phyloP scores from a whole-genome alignment of 1,140 invertebrate genomes.

The Pseudomyrmex dendroicus region DNA sequence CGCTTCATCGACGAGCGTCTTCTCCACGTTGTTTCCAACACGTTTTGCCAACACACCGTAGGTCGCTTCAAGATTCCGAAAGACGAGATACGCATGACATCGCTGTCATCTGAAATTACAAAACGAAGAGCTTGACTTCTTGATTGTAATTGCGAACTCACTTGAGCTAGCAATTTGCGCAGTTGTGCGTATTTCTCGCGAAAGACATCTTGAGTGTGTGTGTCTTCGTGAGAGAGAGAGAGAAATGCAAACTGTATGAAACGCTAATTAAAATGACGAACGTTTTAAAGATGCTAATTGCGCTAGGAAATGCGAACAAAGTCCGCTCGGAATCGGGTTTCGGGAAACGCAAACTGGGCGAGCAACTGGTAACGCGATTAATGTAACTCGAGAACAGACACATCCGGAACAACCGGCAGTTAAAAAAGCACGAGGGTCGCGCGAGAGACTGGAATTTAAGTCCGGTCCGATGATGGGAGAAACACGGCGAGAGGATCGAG shows the following conservation, averaged over 20 bases:
- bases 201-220: background rate
- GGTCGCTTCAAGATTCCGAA: constrained; percentile 28
- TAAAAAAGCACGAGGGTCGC: background rate
- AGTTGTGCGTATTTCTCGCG: background rate
- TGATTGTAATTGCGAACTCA: background rate
- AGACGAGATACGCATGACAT: constrained; percentile 43
- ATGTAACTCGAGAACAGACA: constrained; percentile 3
- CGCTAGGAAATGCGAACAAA: constrained; percentile 63
- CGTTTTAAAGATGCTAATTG: constrained; percentile 68
- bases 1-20: constrained; percentile 47
- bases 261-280: constrained; percentile 31
- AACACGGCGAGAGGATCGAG: constrained; percentile 23
- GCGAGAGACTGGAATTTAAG: constrained; percentile 3
- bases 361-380: background rate
- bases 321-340: constrained; percentile 69
- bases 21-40: background rate
- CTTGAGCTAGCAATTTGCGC: constrained; percentile 1
- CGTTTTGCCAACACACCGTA: constrained; percentile 2
- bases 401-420: background rate
- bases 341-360: constrained; percentile 61
- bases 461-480: background rate
- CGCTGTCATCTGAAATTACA: constrained; percentile 53
- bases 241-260: constrained; percentile 3
- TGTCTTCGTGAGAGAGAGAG: background rate
- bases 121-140: constrained; percentile 2